Evolutionary conservation across 1,140 invertebrate species (phyloP).

Genomic region (Sipha flava): DNA sequence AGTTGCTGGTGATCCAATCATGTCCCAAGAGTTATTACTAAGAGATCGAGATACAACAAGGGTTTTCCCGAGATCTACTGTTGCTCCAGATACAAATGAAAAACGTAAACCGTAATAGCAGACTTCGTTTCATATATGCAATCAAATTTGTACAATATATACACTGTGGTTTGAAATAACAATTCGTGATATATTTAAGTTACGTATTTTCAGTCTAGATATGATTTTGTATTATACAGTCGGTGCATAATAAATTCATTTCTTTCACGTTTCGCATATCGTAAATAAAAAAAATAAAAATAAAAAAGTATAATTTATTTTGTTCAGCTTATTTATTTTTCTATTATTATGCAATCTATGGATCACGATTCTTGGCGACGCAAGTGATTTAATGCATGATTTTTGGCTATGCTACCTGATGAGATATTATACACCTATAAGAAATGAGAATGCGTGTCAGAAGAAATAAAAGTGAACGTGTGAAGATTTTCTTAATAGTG

Average conservation of each 20-base stretch:
- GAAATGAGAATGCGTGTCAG: not conserved
- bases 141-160: not conserved
- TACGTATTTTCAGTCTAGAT: not conserved
- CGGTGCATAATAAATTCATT: not conserved
- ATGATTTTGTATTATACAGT: not conserved
- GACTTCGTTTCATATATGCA: too few relatives aligned
- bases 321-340: not conserved
- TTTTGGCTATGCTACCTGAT: not conserved
- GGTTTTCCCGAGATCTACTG: not conserved
- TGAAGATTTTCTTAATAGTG: not conserved
- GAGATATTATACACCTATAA: not conserved
- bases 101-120: not conserved
- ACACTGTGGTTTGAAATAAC: not conserved
- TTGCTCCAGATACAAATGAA: not conserved
- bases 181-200: not conserved
- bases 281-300: not conserved
- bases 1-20: not conserved
- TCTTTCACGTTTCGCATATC: not conserved
- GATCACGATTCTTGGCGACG: conserved; percentile 22
- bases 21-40: not conserved
- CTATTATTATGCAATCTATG: conserved; percentile 4
- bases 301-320: not conserved
- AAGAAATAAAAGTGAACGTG: conserved; percentile 9
- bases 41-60: not conserved
- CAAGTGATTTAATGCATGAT: not conserved